Percentiles rank a stretch among this genome's conserved stretches.
Conservation (phyloP, 2,888 invertebrate genomes). For the Chamaedrilus cognettii region DNA sequence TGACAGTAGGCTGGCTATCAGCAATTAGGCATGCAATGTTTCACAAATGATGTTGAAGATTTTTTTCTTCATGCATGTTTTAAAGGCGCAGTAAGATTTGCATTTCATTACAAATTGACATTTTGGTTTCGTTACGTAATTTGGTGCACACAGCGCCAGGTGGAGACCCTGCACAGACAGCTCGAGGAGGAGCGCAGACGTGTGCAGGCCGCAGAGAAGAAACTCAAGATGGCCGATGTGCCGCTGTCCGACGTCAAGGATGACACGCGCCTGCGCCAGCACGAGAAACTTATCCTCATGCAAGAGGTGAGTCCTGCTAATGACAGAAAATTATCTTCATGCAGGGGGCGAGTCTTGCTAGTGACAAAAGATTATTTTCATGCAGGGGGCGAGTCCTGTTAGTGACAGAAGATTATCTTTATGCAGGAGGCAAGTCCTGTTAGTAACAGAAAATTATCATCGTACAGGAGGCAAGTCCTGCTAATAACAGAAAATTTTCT, state of each 20-base stretch:
- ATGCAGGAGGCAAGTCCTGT: constrained; percentile 51
- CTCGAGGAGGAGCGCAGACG: constrained; percentile 56
- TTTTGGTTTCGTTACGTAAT: background rate
- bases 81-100: too few relatives aligned
- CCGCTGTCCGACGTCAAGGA: constrained; percentile 45
- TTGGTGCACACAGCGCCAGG: constrained; percentile 38
- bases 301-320: constrained; percentile 50
- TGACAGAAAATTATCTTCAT: constrained; percentile 53
- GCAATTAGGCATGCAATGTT: too few relatives aligned
- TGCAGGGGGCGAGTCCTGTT: constrained; percentile 50
- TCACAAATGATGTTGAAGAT: too few relatives aligned
- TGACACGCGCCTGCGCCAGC: constrained; percentile 49
- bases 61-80: too few relatives aligned
- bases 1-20: too few relatives aligned
- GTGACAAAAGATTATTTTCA: constrained; percentile 52
- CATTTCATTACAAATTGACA: too few relatives aligned
- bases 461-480: constrained; percentile 51
- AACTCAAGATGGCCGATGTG: constrained; percentile 41
- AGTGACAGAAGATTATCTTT: constrained; percentile 52
- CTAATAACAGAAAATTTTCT: constrained; percentile 51
- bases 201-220: constrained; percentile 50
- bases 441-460: constrained; percentile 53
- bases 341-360: constrained; percentile 49
- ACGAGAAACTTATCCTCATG: constrained; percentile 53
- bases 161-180: constrained; percentile 51